These are phyloP conservation scores for Entelurus aequoreus DNA, from an alignment of 2,113 vertebrate species.

Conservation along the genomic window DNA sequence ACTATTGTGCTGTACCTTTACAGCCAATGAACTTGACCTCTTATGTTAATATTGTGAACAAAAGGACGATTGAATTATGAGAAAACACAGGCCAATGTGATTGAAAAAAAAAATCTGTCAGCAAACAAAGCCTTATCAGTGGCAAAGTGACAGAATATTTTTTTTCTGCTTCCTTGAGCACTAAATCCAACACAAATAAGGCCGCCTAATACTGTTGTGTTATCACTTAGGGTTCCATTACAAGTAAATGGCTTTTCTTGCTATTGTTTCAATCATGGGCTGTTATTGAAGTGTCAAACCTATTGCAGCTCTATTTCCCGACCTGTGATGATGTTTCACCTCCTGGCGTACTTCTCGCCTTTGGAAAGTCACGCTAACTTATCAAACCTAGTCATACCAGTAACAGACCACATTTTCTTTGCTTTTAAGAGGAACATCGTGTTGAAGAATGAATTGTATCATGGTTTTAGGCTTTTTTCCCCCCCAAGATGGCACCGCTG, in stretches of 20 bases:
- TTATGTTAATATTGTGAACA: slow-evolving; percentile 13
- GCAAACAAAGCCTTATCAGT: slow-evolving; percentile 47
- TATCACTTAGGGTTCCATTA: slow-evolving; percentile 34
- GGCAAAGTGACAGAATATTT: slow-evolving; percentile 25
- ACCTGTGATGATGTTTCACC: slow-evolving; percentile 27
- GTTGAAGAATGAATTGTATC: no score
- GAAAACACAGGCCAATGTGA: slow-evolving; percentile 4
- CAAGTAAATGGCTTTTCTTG: slow-evolving; percentile 5
- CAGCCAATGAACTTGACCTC: no score
- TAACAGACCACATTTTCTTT: slow-evolving; percentile 25
- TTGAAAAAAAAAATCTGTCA: slow-evolving; percentile 40
- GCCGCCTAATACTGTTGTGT: not conserved
- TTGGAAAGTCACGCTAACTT: slow-evolving; percentile 25
- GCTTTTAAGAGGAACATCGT: slow-evolving; percentile 5
- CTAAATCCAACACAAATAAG: slow-evolving; percentile 12
- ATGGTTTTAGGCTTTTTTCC: no score
- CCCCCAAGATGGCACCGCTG: no score
- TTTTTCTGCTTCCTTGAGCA: slow-evolving; percentile 18
- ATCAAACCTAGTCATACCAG: slow-evolving; percentile 22
- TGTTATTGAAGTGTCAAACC: slow-evolving; percentile 43
- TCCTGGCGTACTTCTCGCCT: slow-evolving; percentile 35
- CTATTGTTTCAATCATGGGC: slow-evolving; percentile 25
- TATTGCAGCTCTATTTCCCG: slow-evolving; percentile 18
- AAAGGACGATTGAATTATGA: slow-evolving; percentile 43
- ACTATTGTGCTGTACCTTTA: no score